phyloP scores from a whole-genome alignment of 2,113 vertebrate genomes.

The Erinaceus europaeus region DNA sequence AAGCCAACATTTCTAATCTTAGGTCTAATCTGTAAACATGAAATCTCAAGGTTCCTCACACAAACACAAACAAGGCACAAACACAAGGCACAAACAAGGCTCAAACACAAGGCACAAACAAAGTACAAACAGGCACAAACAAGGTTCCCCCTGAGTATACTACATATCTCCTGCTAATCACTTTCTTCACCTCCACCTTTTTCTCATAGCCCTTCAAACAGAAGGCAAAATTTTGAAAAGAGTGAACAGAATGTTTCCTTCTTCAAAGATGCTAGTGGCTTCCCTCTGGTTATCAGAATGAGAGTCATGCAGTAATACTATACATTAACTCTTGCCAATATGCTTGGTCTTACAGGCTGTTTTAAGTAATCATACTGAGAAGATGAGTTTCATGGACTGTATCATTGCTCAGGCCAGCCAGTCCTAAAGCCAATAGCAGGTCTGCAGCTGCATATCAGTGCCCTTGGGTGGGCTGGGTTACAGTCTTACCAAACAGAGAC shows the following conservation, averaged over 20 bases:
- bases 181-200: neutral
- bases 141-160: neutral
- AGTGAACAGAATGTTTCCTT: neutral
- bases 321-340: too few species aligned
- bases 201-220: neutral
- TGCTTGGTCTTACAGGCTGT: too few species aligned
- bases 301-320: neutral
- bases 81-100: too few species aligned
- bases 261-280: neutral
- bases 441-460: neutral
- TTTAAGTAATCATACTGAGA: too few species aligned
- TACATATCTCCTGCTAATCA: too few species aligned
- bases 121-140: too few species aligned
- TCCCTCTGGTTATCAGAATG: neutral
- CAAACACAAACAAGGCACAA: too few species aligned
- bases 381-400: too few species aligned
- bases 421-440: neutral
- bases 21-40: too few species aligned
- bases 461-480: neutral
- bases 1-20: too few species aligned
- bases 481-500: neutral
- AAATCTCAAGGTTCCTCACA: too few species aligned
- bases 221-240: neutral
- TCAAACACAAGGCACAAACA: too few species aligned
- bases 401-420: neutral